These are phyloP conservation scores for Brachylomia viminalis DNA, from an alignment of 2,888 invertebrate genomes.

Conservation along the genomic window DNA sequence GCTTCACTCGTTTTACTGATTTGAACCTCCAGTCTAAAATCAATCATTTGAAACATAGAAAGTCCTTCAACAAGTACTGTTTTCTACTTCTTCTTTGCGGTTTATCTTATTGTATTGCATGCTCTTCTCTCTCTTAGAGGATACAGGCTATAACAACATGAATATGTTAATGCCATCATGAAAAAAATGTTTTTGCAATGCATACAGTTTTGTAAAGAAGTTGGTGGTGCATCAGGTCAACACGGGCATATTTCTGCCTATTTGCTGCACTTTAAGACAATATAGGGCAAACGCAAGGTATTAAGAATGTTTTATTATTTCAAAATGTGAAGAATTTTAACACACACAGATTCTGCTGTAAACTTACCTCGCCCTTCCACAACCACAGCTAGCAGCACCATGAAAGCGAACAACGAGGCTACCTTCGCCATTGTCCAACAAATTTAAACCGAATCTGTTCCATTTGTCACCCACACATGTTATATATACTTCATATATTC, in stretches of 20 bases:
- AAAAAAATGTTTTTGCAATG: not conserved
- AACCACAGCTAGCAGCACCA: slow-evolving; percentile 61
- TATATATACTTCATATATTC: slow-evolving; percentile 53
- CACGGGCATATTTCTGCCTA: too few species aligned
- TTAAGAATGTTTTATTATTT: not conserved
- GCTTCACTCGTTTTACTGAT: slow-evolving; percentile 69
- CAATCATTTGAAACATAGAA: not conserved
- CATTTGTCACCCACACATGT: slow-evolving; percentile 31
- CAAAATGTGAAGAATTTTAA: not conserved
- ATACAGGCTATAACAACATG: not conserved
- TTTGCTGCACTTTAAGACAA: not conserved
- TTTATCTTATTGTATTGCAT: not conserved
- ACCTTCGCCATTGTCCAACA: slow-evolving; percentile 59
- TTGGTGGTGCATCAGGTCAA: not conserved
- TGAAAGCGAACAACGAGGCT: slow-evolving; percentile 51
- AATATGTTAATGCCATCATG: not conserved
- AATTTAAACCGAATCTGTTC: slow-evolving; percentile 34
- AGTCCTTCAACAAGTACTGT: not conserved
- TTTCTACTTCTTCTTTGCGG: not conserved
- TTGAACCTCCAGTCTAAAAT: slow-evolving; percentile 58
- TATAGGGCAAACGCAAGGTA: not conserved
- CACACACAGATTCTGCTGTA: not conserved
- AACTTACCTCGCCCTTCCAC: slow-evolving; percentile 63
- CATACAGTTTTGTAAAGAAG: not conserved
- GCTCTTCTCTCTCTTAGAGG: not conserved